Evolutionary conservation across 2,113 vertebrate genomes (phyloP), one percentile per base, ranked within the genome.

Genomic region (Connochaetes taurinus): DNA sequence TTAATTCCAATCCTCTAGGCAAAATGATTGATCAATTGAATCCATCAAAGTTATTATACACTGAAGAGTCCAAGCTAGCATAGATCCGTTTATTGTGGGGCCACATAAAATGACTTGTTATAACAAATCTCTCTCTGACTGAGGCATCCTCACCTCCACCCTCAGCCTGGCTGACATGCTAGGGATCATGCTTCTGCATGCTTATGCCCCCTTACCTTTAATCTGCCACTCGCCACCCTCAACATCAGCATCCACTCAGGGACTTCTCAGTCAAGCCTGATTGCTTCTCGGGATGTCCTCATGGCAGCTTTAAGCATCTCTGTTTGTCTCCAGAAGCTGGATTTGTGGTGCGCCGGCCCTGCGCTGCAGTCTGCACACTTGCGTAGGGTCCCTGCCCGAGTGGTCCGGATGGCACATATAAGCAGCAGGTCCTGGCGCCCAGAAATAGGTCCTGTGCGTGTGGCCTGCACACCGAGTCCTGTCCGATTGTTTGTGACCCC

Each of bases 1-100:
- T 93, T 91, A 58, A 91, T 7, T 87, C 3, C 86, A 94, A 91
- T 25, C 33, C 78, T 14, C 57, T 82, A 85, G 60, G 85, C 64
- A 21, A 86, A 8, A 78, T 16, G 83, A 50, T 10, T 1, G 7
- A 57, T 55, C 40, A 90, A 13, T 33, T 58, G 36, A 36, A 33
- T 31, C 71, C 71, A 45, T 2, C 43, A 64, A 1, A 7, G 21
- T 21, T 83, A 60, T 1, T 43, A 13, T 16, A 62, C 17, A 36
- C 5, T 23, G 31, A 82, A 96, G 85, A 92, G 17, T 78, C 52
- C 60, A 76, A 85, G 60, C 52, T 17, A 40, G 23, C 47, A 27
- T 40, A n/a, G 50, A 31, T 62, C n/a, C 40, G 3, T 27, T 90
- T 60, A 47, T 8, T 43, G 40, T 27, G 16, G 7, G 13, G 58